Percentiles rank a stretch among this genome's conserved stretches.
Conservation (phyloP, 2,113 vertebrate species). For the Albula goreensis region DNA sequence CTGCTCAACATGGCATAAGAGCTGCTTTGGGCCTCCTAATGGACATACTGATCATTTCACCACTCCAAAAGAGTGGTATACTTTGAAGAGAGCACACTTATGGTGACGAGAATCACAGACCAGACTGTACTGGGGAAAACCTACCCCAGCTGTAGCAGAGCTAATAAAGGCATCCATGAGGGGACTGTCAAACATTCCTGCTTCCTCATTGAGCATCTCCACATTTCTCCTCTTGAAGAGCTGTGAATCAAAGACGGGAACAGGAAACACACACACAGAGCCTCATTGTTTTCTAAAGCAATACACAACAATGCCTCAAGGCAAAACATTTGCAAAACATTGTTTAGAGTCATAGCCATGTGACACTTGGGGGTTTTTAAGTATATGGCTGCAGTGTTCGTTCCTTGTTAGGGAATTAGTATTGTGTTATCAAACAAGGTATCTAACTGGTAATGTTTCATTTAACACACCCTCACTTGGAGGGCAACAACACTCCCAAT, state of each 20-base stretch:
- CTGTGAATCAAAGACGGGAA: constrained; percentile 57
- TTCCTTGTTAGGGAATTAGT: neutral
- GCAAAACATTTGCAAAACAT: neutral
- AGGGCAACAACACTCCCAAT: no score
- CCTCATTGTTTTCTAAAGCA: neutral
- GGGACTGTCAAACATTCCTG: constrained; percentile 86
- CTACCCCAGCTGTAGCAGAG: constrained; percentile 79
- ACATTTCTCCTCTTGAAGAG: constrained; percentile 98
- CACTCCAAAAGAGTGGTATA: neutral
- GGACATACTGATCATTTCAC: neutral
- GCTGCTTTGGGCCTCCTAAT: neutral
- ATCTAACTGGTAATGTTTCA: neutral
- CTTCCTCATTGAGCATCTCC: constrained; percentile 88
- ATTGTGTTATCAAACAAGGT: neutral
- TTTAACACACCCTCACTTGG: no score
- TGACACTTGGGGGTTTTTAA: neutral
- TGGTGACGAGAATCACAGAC: neutral
- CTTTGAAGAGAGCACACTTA: neutral
- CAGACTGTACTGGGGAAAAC: constrained; percentile 36
- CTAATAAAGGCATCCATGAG: constrained; percentile 86
- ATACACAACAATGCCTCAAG: no score
- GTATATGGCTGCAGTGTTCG: neutral
- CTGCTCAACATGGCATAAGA: neutral
- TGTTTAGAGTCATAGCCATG: neutral
- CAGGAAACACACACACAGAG: neutral